Evolutionary conservation across 1,140 invertebrate species (phyloP).

Genomic region (Diploscapter pachys): DNA sequence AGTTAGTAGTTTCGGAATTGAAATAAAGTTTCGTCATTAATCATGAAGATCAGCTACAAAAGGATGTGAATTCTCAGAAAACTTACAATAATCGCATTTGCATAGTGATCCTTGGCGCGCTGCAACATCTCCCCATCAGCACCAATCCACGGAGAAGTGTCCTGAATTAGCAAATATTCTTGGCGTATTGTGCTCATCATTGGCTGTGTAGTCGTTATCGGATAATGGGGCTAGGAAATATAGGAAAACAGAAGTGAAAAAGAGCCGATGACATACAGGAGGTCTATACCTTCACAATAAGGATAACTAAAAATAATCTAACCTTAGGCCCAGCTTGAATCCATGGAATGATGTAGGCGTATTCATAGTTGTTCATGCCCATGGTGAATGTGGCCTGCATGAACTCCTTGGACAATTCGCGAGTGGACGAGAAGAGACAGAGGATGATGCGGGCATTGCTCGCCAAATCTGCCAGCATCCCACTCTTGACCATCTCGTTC

Average conservation of each 20-base stretch:
- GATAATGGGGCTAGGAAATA: neutral
- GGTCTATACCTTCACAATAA: neutral
- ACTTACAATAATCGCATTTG: slow-evolving; percentile 51
- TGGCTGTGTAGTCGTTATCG: neutral
- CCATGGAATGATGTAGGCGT: slow-evolving; percentile 55
- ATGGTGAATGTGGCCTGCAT: slow-evolving; percentile 49
- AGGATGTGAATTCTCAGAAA: slow-evolving; percentile 1
- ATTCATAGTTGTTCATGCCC: slow-evolving; percentile 52
- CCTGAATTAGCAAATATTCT: slow-evolving; percentile 8
- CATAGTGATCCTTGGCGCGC: slow-evolving; percentile 40
- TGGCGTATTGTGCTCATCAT: neutral
- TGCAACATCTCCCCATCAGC: slow-evolving; percentile 47
- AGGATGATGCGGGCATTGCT: slow-evolving; percentile 53
- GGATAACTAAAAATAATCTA: neutral
- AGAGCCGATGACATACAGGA: neutral
- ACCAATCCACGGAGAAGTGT: slow-evolving; percentile 57
- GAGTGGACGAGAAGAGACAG: slow-evolving; percentile 54
- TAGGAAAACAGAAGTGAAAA: neutral
- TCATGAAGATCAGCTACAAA: neutral
- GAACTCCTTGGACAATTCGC: slow-evolving; percentile 54
- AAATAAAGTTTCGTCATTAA: neutral
- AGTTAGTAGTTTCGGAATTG: neutral
- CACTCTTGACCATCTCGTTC: slow-evolving; percentile 48
- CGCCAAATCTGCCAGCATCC: slow-evolving; percentile 42
- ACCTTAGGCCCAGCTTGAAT: slow-evolving; percentile 41